Conservation (phyloP, 2,113 vertebrate genomes). For the Pollachius pollachius region DNA sequence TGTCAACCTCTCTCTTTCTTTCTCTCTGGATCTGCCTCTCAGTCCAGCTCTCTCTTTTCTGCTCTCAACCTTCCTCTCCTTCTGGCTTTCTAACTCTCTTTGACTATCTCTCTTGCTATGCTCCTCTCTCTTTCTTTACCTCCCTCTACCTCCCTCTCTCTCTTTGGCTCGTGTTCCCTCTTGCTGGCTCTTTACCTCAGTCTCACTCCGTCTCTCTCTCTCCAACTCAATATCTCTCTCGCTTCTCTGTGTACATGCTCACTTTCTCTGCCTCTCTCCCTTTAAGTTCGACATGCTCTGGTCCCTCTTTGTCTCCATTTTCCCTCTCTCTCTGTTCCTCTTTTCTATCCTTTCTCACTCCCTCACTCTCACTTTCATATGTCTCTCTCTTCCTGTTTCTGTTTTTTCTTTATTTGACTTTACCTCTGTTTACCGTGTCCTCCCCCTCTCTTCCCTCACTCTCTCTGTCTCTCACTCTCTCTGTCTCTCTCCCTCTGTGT, state of each 20-base stretch:
- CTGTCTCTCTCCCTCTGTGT: conserved; percentile 39
- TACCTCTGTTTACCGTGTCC: background rate
- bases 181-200: conserved; percentile 17
- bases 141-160: background rate
- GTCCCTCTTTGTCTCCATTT: background rate
- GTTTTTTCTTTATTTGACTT: no score
- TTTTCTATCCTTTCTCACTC: conserved; percentile 28
- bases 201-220: background rate
- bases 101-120: conserved; percentile 39
- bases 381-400: background rate
- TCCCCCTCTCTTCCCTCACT: background rate
- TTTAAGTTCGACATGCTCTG: no score
- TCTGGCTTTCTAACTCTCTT: background rate
- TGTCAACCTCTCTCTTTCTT: conserved; percentile 40
- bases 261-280: background rate
- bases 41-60: background rate
- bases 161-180: conserved; percentile 24
- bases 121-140: background rate
- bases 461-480: background rate
- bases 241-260: background rate
- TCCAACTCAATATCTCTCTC: background rate
- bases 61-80: background rate
- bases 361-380: background rate
- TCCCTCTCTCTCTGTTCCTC: background rate
- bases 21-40: conserved; percentile 14